Conservation (phyloP, 2,888 invertebrate species). For the Clusia tigrina region DNA sequence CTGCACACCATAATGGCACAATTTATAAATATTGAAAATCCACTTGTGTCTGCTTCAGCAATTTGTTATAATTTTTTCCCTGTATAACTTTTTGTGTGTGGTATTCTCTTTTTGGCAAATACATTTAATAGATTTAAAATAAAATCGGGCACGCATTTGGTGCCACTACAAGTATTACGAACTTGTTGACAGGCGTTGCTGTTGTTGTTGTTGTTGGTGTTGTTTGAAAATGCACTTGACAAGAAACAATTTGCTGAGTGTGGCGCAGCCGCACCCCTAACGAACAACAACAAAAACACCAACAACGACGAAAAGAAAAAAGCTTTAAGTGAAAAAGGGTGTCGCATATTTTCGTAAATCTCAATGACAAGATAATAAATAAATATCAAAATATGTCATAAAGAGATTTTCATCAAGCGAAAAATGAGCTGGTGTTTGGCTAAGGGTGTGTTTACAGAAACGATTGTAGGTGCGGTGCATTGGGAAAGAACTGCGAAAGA, state of each 20-base stretch:
- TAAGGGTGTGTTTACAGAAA: background rate
- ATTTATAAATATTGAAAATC: conserved; percentile 40
- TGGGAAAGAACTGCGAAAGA: too few relatives aligned
- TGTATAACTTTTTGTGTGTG: background rate
- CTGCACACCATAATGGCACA: conserved; percentile 27
- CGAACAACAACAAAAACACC: background rate
- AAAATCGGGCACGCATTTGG: conserved; percentile 34
- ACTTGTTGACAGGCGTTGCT: conserved; percentile 46
- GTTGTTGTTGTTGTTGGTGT: too few relatives aligned
- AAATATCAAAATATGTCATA: conserved; percentile 62
- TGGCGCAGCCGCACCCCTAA: background rate
- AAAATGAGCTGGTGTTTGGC: conserved; percentile 27
- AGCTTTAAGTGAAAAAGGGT: conserved; percentile 10
- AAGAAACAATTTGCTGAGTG: conserved; percentile 25
- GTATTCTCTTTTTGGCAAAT: conserved; percentile 14
- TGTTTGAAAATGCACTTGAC: conserved; percentile 38
- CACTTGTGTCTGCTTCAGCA: conserved; percentile 45
- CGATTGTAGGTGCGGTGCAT: too few relatives aligned
- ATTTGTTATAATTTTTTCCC: conserved; percentile 38
- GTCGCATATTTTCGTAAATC: conserved; percentile 39
- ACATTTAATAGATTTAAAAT: too few relatives aligned
- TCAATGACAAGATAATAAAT: conserved; percentile 61
- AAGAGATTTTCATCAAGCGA: conserved; percentile 45
- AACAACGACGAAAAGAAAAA: too few relatives aligned
- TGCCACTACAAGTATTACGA: too few relatives aligned